Conservation (phyloP, 2,113 vertebrate genomes). For the mouse (Mus musculus) region GRCm39 chr3:102367501-102368000, state of each 20-base stretch:
- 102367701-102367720: conserved; percentile 56
- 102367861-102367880: conserved; percentile 61
- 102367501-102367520: conserved; percentile 22
- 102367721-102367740: conserved; percentile 47
- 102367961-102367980: not conserved
- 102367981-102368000: conserved; percentile 53
- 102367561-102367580: not conserved
- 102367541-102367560: not conserved
- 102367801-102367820: conserved; percentile 44
- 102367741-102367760: conserved; percentile 31
- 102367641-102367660: conserved; percentile 48
- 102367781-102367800: conserved; percentile 66
- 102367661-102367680: conserved; percentile 36
- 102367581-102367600: not conserved
- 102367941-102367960: conserved; percentile 6
- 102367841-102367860: conserved; percentile 72
- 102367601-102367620: not conserved
- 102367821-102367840: conserved; percentile 78
- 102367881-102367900: conserved; percentile 3
- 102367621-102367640: conserved; percentile 33
- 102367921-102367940: conserved; percentile 55
- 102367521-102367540: not conserved
- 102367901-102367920: conserved; percentile 23
- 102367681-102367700: conserved; percentile 62
- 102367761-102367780: conserved; percentile 68